Conservation (phyloP, 1,140 invertebrate genomes). For the Hyphantria cunea region DNA sequence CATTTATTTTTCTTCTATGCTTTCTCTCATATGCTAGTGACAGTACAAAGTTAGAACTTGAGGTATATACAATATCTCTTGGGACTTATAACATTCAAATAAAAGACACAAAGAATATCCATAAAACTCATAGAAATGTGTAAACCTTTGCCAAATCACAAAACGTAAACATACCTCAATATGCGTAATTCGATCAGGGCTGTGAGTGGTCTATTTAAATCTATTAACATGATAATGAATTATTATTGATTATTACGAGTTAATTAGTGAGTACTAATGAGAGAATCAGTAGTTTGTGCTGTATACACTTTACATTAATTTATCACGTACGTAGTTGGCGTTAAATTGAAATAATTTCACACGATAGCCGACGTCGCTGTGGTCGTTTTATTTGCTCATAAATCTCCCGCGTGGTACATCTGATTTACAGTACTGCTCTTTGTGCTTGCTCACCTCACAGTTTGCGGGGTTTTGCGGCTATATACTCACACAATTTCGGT, state of each 20-base stretch:
- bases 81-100: too few species aligned
- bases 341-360: slow-evolving; percentile 69
- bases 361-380: slow-evolving; percentile 43
- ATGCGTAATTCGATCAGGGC: too few species aligned
- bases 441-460: slow-evolving; percentile 47
- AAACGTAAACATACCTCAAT: too few species aligned
- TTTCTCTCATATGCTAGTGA: too few species aligned
- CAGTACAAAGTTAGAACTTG: too few species aligned
- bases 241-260: slow-evolving; percentile 41
- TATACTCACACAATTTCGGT: slow-evolving; percentile 34
- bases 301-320: slow-evolving; percentile 47
- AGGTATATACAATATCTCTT: too few species aligned
- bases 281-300: slow-evolving; percentile 44
- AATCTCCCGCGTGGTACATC: slow-evolving; percentile 58
- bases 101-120: too few species aligned
- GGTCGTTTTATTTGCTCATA: slow-evolving; percentile 67
- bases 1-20: too few species aligned
- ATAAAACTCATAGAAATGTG: too few species aligned
- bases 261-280: slow-evolving; percentile 55
- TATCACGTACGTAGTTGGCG: slow-evolving; percentile 49
- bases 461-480: slow-evolving; percentile 42
- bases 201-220: too few species aligned
- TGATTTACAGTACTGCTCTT: slow-evolving; percentile 63
- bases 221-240: slow-evolving; percentile 29
- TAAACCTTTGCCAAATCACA: too few species aligned